Conservation (phyloP, 2,888 invertebrate genomes). For the Stictocephala bisonia region DNA sequence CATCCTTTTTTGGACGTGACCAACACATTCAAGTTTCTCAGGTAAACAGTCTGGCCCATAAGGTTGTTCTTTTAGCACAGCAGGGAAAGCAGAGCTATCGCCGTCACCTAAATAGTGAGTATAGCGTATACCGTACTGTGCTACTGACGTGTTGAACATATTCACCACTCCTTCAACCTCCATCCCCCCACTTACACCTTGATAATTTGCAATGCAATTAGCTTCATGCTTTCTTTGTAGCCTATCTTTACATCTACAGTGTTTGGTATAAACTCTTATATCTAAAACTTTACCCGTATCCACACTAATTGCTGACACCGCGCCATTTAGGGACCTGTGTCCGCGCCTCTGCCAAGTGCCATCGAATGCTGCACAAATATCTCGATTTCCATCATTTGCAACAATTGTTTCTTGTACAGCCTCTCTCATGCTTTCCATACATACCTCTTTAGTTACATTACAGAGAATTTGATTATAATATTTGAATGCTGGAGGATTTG, state of each 20-base stretch:
- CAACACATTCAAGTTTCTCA: conserved; percentile 39
- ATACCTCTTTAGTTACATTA: too few relatives aligned
- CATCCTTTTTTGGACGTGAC: too few relatives aligned
- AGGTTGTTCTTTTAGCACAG: conserved; percentile 11
- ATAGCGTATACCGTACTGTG: too few relatives aligned
- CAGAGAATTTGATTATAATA: neutral
- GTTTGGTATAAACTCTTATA: conserved; percentile 19
- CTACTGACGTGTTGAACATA: conserved; percentile 14
- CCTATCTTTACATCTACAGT: conserved; percentile 27
- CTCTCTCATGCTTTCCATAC: conserved; percentile 3
- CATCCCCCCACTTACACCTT: conserved; percentile 29
- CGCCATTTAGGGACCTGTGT: conserved; percentile 29
- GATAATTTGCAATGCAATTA: conserved; percentile 1
- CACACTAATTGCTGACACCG: conserved; percentile 10
- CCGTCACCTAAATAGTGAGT: conserved; percentile 26
- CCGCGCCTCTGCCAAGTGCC: conserved; percentile 31
- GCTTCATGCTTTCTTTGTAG: conserved; percentile 18
- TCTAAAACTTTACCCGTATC: conserved; percentile 36
- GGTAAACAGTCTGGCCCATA: conserved; percentile 40
- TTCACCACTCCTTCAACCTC: conserved; percentile 16
- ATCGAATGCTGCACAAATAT: conserved; percentile 26
- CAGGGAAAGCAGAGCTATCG: too few relatives aligned
- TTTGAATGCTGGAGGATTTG: neutral
- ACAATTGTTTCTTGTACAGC: conserved; percentile 16
- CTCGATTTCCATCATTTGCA: conserved; percentile 1